Evolutionary conservation across 30 jellyfish, hydroid and myxozoan genomes (phyloP).

Genomic region (Pseudorhiza aurosa): DNA sequence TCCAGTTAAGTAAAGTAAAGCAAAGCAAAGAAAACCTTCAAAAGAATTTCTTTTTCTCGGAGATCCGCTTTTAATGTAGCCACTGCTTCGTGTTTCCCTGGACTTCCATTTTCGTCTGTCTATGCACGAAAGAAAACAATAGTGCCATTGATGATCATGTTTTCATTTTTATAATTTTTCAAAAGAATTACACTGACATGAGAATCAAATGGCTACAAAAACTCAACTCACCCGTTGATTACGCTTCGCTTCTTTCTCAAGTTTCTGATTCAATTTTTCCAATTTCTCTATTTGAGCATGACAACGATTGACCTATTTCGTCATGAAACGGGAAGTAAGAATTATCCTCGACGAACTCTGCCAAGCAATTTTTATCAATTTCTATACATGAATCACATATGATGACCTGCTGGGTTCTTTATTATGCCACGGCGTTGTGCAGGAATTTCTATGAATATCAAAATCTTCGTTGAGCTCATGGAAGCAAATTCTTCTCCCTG

Average conservation of each 20-base stretch:
- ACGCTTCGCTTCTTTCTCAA: constrained; percentile 10
- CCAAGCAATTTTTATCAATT: neutral
- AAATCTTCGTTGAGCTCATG: too few relatives aligned
- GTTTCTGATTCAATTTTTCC: constrained; percentile 17
- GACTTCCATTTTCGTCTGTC: constrained; percentile 6
- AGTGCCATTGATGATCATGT: neutral
- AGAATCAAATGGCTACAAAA: too few relatives aligned
- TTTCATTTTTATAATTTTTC: too few relatives aligned
- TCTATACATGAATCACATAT: too few relatives aligned
- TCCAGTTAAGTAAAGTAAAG: too few relatives aligned
- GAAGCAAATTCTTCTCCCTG: too few relatives aligned
- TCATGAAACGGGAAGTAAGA: neutral
- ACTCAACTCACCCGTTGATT: neutral
- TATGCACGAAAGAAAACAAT: neutral
- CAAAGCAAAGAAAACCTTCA: too few relatives aligned
- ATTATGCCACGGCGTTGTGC: too few relatives aligned
- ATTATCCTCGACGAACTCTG: neutral
- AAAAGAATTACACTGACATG: too few relatives aligned
- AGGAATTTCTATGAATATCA: too few relatives aligned
- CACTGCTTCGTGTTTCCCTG: constrained; percentile 37
- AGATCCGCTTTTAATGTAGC: constrained; percentile 65
- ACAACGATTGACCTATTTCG: constrained; percentile 36
- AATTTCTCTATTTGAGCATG: constrained; percentile 35
- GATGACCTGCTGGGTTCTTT: too few relatives aligned
- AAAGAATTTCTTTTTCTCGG: constrained; percentile 49